phyloP scores from a whole-genome alignment of 2,888 invertebrate species.

The Caenorhabditis becei region DNA sequence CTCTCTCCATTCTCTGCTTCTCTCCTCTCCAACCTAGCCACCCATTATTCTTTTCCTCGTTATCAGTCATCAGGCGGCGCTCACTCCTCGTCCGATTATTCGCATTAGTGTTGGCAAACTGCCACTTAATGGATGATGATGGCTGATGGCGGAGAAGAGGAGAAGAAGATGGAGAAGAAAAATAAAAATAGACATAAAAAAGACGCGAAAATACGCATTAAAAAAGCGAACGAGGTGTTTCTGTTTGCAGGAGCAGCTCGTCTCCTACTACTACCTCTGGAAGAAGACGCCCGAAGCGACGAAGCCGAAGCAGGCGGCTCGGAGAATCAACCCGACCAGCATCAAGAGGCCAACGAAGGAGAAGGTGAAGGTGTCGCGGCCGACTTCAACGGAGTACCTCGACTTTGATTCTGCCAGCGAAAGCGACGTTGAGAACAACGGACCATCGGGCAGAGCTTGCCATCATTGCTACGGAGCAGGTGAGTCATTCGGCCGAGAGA shows the following conservation, averaged over 20 bases:
- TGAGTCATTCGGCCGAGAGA: conserved; percentile 82
- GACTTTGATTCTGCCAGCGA: conserved; percentile 86
- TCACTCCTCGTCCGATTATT: conserved; percentile 22
- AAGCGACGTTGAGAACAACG: conserved; percentile 71
- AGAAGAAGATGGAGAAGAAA: neutral
- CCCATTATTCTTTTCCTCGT: conserved; percentile 13
- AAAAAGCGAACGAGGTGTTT: conserved; percentile 18
- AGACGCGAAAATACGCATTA: neutral
- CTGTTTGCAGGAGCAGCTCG: conserved; percentile 89
- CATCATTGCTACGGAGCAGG: conserved; percentile 88
- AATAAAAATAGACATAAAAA: neutral
- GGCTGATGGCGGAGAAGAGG: neutral
- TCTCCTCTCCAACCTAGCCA: conserved; percentile 3
- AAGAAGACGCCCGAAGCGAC: conserved; percentile 99
- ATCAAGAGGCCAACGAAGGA: conserved; percentile 69
- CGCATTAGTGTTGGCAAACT: conserved; percentile 42
- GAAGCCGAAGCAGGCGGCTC: conserved; percentile 87
- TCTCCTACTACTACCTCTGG: conserved; percentile 99
- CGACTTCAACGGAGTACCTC: conserved; percentile 83
- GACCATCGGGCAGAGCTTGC: conserved; percentile 88
- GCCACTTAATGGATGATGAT: conserved; percentile 29
- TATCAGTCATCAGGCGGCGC: conserved; percentile 33
- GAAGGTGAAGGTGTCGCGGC: conserved; percentile 74
- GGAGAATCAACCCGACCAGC: conserved; percentile 55
- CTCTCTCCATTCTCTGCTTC: neutral